Evolutionary conservation across 2,113 vertebrate species (phyloP).

Genomic region (Helogale parvula): DNA sequence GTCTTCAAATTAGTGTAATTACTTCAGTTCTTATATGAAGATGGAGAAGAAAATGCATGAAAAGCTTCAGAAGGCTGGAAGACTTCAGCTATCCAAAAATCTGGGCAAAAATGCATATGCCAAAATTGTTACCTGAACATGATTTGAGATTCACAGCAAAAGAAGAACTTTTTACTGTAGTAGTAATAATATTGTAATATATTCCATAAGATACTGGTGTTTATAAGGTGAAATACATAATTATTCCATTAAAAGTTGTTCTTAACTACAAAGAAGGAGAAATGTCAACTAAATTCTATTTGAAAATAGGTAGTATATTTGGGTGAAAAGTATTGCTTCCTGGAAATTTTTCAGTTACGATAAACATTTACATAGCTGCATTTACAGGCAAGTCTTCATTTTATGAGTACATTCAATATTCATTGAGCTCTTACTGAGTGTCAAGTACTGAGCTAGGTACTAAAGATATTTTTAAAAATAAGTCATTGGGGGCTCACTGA

Average conservation of each 20-base stretch:
- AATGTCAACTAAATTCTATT: neutral
- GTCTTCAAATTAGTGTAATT: neutral
- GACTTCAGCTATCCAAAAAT: neutral
- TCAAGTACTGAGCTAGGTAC: neutral
- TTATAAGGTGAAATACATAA: neutral
- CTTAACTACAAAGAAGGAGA: conserved; percentile 18
- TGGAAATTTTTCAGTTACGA: neutral
- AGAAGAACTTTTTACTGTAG: neutral
- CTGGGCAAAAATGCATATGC: neutral
- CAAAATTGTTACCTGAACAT: neutral
- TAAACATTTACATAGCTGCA: neutral
- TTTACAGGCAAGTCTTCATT: neutral
- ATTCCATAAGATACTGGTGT: neutral
- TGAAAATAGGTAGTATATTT: conserved; percentile 4
- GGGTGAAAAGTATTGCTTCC: neutral
- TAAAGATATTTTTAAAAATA: neutral
- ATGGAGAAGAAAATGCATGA: neutral
- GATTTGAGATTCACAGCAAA: neutral
- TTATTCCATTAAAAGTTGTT: neutral
- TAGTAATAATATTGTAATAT: neutral
- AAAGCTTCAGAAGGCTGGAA: neutral
- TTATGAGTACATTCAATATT: neutral
- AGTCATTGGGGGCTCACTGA: neutral
- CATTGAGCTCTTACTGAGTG: neutral
- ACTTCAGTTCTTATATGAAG: neutral